Percentiles rank a stretch among this genome's conserved stretches.
Conservation (phyloP, 2,113 vertebrate species). For the Melanerpes aurifrons region DNA sequence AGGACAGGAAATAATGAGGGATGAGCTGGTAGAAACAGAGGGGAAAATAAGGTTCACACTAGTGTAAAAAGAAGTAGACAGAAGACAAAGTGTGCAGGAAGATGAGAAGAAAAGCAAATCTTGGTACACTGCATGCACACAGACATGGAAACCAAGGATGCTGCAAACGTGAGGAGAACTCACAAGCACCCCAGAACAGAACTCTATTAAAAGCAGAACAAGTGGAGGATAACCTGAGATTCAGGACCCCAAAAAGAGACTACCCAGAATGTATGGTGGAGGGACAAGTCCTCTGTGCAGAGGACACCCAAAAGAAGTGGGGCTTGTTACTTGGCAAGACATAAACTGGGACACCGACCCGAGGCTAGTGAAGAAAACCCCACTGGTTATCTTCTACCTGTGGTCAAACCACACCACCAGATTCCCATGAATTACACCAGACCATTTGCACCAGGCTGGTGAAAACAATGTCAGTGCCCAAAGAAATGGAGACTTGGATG, state of each 20-base stretch:
- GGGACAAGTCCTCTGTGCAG: no score
- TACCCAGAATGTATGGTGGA: background rate
- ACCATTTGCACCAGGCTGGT: background rate
- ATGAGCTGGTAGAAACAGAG: background rate
- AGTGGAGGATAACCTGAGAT: background rate
- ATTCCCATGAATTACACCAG: background rate
- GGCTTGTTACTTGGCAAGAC: background rate
- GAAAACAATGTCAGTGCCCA: background rate
- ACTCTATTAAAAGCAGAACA: background rate
- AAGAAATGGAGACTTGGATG: background rate
- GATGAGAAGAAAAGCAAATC: background rate
- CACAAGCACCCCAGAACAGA: background rate
- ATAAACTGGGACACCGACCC: background rate
- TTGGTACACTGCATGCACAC: background rate
- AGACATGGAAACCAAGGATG: background rate
- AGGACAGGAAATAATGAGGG: background rate
- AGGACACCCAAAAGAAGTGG: background rate
- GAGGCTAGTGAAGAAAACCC: background rate
- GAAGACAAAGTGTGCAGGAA: background rate
- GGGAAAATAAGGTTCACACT: background rate
- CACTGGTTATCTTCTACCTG: no score
- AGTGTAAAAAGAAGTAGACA: background rate
- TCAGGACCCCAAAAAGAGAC: fast-evolving
- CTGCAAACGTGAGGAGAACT: background rate
- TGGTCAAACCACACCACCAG: background rate